Conservation (phyloP, 2,113 vertebrate species). For the Erythrocebus patas region DNA sequence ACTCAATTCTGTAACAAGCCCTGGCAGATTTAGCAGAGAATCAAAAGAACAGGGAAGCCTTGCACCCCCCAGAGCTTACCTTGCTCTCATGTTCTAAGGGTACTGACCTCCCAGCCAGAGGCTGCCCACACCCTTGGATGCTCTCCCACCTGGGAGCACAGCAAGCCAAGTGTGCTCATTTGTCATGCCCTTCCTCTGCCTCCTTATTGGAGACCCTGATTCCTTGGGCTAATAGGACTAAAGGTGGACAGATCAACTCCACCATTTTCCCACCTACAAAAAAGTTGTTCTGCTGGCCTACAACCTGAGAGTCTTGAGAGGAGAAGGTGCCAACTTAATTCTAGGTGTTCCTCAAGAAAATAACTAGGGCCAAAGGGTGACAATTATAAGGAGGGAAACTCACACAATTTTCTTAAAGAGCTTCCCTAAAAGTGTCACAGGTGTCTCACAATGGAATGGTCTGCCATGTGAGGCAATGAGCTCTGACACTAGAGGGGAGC, state of each 20-base stretch:
- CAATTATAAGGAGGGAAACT: not conserved
- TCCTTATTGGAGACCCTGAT: not conserved
- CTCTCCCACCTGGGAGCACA: not conserved
- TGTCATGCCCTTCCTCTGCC: not conserved
- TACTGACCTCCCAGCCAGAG: not conserved
- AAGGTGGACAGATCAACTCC: not conserved
- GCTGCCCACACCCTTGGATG: not conserved
- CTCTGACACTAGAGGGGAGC: not conserved
- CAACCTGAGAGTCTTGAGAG: not conserved
- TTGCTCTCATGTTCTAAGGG: not conserved
- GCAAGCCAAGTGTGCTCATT: not conserved
- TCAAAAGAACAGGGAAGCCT: not conserved
- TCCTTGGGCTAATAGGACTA: not conserved
- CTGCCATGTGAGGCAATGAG: not conserved
- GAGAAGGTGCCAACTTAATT: not conserved
- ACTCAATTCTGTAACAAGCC: not conserved
- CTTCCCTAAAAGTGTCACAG: not conserved
- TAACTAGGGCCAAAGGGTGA: not conserved
- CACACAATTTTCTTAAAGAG: not conserved
- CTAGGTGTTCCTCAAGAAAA: not conserved
- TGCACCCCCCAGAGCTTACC: not conserved
- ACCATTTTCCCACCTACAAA: not conserved
- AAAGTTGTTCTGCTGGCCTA: constrained; percentile 3
- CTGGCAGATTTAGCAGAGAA: not conserved
- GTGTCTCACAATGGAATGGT: not conserved